phyloP scores from a whole-genome alignment of 2,888 invertebrate genomes.

The Hermodice carunculata region DNA sequence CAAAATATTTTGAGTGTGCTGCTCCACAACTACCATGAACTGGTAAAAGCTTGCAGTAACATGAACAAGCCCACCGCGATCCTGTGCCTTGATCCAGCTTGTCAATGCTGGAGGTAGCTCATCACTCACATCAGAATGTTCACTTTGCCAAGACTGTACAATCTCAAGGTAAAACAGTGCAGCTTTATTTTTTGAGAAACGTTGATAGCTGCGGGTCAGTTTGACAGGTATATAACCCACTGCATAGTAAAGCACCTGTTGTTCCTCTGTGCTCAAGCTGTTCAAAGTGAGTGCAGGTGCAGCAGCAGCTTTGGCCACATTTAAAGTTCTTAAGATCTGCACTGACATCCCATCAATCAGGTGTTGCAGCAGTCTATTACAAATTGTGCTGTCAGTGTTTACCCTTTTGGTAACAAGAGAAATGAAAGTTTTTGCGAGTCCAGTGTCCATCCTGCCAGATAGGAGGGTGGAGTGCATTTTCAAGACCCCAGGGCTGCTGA shows the following conservation, averaged over 20 bases:
- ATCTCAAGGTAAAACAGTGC: background rate
- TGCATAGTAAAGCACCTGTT: background rate
- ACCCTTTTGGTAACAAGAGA: too few relatives aligned
- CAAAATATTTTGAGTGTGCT: background rate
- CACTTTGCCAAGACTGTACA: background rate
- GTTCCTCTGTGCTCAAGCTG: background rate
- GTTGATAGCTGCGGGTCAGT: background rate
- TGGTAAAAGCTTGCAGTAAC: background rate
- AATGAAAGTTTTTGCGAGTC: too few relatives aligned
- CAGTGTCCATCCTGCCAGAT: too few relatives aligned
- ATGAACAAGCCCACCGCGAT: background rate
- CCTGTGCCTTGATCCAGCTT: background rate
- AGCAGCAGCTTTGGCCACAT: too few relatives aligned
- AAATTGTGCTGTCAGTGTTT: too few relatives aligned
- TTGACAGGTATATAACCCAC: slow-evolving; percentile 1
- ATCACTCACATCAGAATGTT: background rate
- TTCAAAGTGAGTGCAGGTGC: too few relatives aligned
- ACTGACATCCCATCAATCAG: too few relatives aligned
- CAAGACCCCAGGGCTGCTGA: too few relatives aligned
- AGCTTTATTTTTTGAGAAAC: background rate
- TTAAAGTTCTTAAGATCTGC: too few relatives aligned
- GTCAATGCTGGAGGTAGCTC: background rate
- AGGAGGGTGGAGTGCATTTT: too few relatives aligned
- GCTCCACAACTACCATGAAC: background rate
- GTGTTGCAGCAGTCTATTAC: too few relatives aligned